Base-by-base conservation (phyloP, 2,797 vertebrate genomes). In the Alexandromys oeconomus region DNA sequence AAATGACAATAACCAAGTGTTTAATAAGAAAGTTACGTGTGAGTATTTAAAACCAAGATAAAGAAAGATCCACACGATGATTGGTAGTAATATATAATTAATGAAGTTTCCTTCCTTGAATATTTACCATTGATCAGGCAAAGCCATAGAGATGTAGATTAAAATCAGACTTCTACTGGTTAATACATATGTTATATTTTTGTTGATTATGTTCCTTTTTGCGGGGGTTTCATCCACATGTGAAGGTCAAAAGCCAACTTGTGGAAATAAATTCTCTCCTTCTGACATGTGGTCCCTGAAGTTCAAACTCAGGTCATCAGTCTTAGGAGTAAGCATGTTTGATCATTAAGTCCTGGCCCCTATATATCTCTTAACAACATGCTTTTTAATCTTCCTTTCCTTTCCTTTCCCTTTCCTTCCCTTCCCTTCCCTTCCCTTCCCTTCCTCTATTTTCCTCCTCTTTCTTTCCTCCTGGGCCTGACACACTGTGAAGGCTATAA, bases 1-100 rank as follows among this genome's bases (percentile, higher is more conserved):
- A 67, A 87, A 94, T 69, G 43, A 91, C n/a, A 90, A 89, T 78
- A 94, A 92, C 46, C 4, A 96, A 95, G 21, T 2, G 91, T 92
- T 88, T 40, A 80, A 34, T 84, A 84, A 65, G 59, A 95, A 93
- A 21, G 14, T 73, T 87, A 43, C n/a, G 14, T 61, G 61, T 37
- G 19, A 87, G 10, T 79, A 94, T 86, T 92, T 79, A 54, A 74
- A 88, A 91, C n/a, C 23, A 10, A 34, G 37, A 67, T 79, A 93
- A 96, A 78, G 1, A 61, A 93, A 71, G 2, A 94, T 82, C 88
- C 46, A 96, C 4, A 87, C 14, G 93, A 8, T 11, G 78, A 85
- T 57, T 80, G 17, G 27, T 73, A 95, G 89, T 87, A 25, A 87
- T 37, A 94, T 4, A 78, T 71, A 96, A 94, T n/a, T 74, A 89